Conservation (phyloP, 2,113 vertebrate genomes). For the Aspiorhynchus laticeps region DNA sequence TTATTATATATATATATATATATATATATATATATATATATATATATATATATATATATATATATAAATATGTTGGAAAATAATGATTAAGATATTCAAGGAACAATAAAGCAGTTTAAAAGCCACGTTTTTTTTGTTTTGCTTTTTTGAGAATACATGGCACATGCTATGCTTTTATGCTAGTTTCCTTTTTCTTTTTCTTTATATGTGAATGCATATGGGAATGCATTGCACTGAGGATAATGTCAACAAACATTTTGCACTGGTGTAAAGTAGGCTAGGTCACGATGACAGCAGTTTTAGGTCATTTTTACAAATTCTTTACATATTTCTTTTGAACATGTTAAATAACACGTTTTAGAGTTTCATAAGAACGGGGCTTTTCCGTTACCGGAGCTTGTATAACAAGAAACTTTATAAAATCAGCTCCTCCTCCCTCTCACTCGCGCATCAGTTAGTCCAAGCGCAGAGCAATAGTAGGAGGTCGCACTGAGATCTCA, state of each 20-base stretch:
- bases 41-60: too few relatives aligned
- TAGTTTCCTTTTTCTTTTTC: not conserved
- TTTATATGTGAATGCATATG: not conserved
- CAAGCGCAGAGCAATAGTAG: slow-evolving; percentile 64
- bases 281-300: not conserved
- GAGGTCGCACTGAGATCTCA: slow-evolving; percentile 58
- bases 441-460: slow-evolving; percentile 65
- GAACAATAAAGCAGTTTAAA: not conserved
- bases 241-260: not conserved
- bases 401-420: slow-evolving; percentile 63
- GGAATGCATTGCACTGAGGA: not conserved
- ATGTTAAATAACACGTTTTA: slow-evolving; percentile 44
- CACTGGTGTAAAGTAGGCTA: not conserved
- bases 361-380: slow-evolving; percentile 61
- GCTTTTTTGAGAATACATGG: not conserved
- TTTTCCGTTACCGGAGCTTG: slow-evolving; percentile 57
- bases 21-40: too few relatives aligned
- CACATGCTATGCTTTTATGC: not conserved
- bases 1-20: too few relatives aligned
- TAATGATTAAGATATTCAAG: not conserved
- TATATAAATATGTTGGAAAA: not conserved
- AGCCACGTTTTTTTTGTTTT: not conserved
- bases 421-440: slow-evolving; percentile 74
- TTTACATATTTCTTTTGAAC: slow-evolving; percentile 21
- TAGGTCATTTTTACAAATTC: not conserved